Evolutionary conservation across 2,888 invertebrate genomes (phyloP), one percentile per base, ranked within the genome.

Genomic region (Congeria kusceri): DNA sequence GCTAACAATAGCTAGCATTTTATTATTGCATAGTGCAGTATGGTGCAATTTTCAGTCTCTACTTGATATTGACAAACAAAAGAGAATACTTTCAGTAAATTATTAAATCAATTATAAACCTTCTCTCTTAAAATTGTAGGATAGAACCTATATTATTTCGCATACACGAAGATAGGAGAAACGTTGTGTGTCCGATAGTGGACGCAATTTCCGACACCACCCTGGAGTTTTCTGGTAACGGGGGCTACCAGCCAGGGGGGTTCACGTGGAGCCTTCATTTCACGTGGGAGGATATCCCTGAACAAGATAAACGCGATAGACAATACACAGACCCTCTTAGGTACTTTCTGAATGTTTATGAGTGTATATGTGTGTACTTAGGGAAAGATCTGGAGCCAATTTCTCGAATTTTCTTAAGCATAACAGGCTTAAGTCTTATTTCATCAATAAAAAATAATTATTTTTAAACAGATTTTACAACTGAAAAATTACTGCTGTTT

Each of bases 121-220:
- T 39, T 7, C 11, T 15, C 3, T 39, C 39, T 39, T 39, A 39
- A 39, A 39, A 39, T 39, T 39, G 39, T 76, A 94, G 96, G 96
- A 95, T 98, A 79, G 96, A 98, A 91, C 99, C 99, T 0, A 94
- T 99, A 68, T 94, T 99, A 83, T 95, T 96, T 79, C 95, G 98
- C 70, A 96, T 98, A 90, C 96, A 96, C 93, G 96, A 97, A 84
- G 95, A 96, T 29, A 94, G 95, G 0, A 96, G 95, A 47, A 96
- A 97, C 27, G 97, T 98, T 15, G 94, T 98, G 63, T 97, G 98
- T 88, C 99, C 99, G 57, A 97, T 98, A 86, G 99, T 99, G 85
- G 99, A 99, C 94, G 96, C 97, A 68, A 97, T 99, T 87, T 96
- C 96, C 92, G 96, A 96, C 76, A 95, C 95, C 80, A 96, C 95